These are phyloP conservation scores for Eristalis arbustorum DNA, from an alignment of 2,888 invertebrate species.

Conservation along the genomic window DNA sequence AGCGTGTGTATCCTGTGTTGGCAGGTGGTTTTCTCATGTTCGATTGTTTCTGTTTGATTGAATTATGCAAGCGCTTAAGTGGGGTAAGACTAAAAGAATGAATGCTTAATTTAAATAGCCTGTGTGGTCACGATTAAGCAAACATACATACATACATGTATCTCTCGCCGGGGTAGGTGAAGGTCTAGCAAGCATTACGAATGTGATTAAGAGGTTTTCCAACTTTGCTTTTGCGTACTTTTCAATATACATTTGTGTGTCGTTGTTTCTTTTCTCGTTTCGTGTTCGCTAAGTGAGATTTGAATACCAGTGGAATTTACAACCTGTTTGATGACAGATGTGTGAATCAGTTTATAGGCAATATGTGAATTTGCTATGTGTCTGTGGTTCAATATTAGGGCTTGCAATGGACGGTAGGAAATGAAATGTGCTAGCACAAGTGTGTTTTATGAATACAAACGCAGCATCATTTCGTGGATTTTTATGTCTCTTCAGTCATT, in stretches of 20 bases:
- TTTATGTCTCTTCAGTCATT: background rate
- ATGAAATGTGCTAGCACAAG: background rate
- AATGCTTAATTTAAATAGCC: constrained; percentile 47
- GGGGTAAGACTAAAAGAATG: constrained; percentile 38
- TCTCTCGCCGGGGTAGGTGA: constrained; percentile 27
- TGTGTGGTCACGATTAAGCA: constrained; percentile 48
- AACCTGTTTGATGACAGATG: constrained; percentile 1
- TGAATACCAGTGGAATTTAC: constrained; percentile 4
- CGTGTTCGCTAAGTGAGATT: constrained; percentile 14
- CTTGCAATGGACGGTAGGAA: background rate
- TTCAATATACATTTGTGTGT: constrained; percentile 1
- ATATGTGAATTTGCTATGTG: background rate
- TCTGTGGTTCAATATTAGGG: background rate
- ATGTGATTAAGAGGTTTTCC: constrained; percentile 42
- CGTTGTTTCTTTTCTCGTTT: background rate
- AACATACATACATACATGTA: constrained; percentile 22
- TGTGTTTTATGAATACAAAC: background rate
- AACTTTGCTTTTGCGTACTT: constrained; percentile 11
- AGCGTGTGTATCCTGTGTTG: background rate
- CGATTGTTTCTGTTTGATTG: constrained; percentile 35
- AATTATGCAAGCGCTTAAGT: constrained; percentile 60
- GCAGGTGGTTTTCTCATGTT: constrained; percentile 36
- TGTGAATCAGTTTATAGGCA: background rate
- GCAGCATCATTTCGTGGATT: background rate
- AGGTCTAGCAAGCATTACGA: constrained; percentile 52